Evolutionary conservation across 2,797 vertebrate species (phyloP).

Genomic region (Enteromius mattozi): DNA sequence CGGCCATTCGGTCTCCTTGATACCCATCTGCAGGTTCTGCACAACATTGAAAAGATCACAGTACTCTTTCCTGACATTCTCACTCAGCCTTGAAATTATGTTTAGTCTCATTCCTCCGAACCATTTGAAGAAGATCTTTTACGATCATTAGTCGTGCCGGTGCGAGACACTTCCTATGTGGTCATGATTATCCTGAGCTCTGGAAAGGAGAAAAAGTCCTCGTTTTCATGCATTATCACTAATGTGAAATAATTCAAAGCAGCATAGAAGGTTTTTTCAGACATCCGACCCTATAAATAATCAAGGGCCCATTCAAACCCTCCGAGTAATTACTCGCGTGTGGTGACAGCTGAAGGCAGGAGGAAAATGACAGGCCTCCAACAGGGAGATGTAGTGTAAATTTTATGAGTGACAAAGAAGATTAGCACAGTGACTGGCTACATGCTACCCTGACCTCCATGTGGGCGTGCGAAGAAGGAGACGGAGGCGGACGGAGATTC

Average conservation of each 20-base stretch:
- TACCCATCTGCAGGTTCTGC: conserved; percentile 6
- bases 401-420: conserved; percentile 87
- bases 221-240: conserved; percentile 69
- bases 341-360: conserved; percentile 82
- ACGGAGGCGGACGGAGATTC: conserved; percentile 56
- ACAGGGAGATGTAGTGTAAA: conserved; percentile 85
- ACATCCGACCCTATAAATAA: conserved; percentile 83
- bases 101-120: conserved; percentile 45
- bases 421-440: conserved; percentile 81
- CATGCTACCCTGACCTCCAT: conserved; percentile 79
- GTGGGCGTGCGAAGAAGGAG: conserved; percentile 66
- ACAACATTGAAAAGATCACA: conserved; percentile 44
- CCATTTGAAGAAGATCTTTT: conserved; percentile 35
- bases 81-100: conserved; percentile 43
- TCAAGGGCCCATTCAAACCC: conserved; percentile 78
- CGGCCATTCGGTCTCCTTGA: neutral
- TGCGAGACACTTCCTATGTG: conserved; percentile 44
- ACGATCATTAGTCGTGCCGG: conserved; percentile 49
- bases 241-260: conserved; percentile 74
- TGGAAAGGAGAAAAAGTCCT: conserved; percentile 48
- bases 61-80: conserved; percentile 40
- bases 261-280: conserved; percentile 65
- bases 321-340: conserved; percentile 81
- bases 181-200: conserved; percentile 54
- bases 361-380: conserved; percentile 83